These are phyloP conservation scores for Styela plicata DNA, from an alignment of 23 tunicate genomes.

Conservation along the genomic window DNA sequence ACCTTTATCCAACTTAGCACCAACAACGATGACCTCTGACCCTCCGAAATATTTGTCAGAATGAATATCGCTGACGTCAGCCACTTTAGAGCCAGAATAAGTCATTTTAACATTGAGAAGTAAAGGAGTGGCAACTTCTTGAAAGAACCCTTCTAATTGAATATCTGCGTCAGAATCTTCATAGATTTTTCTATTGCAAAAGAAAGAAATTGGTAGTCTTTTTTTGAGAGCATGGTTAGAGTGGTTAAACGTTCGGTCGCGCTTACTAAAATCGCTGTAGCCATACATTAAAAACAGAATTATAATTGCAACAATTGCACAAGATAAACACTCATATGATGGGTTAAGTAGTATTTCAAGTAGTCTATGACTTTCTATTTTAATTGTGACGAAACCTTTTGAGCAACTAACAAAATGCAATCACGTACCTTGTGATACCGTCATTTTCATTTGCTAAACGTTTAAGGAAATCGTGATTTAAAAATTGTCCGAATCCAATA, in stretches of 20 bases:
- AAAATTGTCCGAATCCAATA: slow-evolving; percentile 49
- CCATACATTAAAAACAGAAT: no score
- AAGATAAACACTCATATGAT: no score
- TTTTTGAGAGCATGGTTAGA: no score
- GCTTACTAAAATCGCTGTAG: no score
- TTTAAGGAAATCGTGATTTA: slow-evolving; percentile 45
- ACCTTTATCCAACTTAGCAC: slow-evolving; percentile 18
- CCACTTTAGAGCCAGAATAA: slow-evolving; percentile 35
- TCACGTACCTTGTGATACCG: slow-evolving; percentile 46
- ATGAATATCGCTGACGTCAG: slow-evolving; percentile 25
- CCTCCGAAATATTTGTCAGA: slow-evolving; percentile 63
- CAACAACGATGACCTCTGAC: slow-evolving; percentile 66
- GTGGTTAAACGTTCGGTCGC: no score
- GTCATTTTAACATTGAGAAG: slow-evolving; percentile 42
- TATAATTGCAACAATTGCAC: no score
- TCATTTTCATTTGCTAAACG: slow-evolving; percentile 47
- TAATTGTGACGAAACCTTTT: no score
- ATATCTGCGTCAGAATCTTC: slow-evolving; percentile 58
- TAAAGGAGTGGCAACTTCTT: slow-evolving; percentile 80
- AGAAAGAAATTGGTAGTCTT: no score
- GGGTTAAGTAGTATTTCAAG: no score
- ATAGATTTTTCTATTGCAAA: slow-evolving; percentile 47
- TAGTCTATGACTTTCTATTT: no score
- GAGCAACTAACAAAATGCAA: not conserved
- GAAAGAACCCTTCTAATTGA: slow-evolving; percentile 61